Evolutionary conservation across 2,888 invertebrate genomes (phyloP).

Genomic region (Drosophila longiperda): DNA sequence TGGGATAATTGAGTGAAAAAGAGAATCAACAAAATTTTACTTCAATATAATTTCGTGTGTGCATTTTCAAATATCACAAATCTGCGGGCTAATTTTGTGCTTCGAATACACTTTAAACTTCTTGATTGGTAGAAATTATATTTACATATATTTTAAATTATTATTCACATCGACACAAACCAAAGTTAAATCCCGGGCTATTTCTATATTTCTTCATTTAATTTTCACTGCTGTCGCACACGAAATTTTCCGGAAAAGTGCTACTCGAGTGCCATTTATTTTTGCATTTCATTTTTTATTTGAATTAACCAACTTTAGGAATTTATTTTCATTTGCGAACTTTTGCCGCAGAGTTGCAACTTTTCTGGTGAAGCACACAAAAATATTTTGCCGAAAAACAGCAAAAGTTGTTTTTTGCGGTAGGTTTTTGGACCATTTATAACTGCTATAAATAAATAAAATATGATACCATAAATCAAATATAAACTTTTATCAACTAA

Average conservation of each 20-base stretch:
- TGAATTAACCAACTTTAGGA: slow-evolving; percentile 68
- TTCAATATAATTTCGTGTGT: neutral
- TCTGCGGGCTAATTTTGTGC: slow-evolving; percentile 16
- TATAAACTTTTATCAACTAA: neutral
- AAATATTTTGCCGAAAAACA: slow-evolving; percentile 33
- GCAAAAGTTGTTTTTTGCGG: slow-evolving; percentile 29
- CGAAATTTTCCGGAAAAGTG: slow-evolving; percentile 25
- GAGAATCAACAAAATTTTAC: neutral
- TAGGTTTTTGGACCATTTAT: slow-evolving; percentile 4
- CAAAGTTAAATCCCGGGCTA: neutral
- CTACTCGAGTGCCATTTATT: slow-evolving; percentile 32
- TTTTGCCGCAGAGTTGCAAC: slow-evolving; percentile 51
- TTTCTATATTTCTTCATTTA: slow-evolving; percentile 43
- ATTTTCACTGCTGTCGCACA: slow-evolving; percentile 35
- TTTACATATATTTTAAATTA: neutral
- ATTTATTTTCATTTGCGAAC: slow-evolving; percentile 68
- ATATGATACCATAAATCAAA: neutral
- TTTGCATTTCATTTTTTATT: slow-evolving; percentile 39
- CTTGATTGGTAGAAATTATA: slow-evolving; percentile 18
- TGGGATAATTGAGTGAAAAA: neutral
- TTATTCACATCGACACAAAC: neutral
- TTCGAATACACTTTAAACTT: slow-evolving; percentile 46
- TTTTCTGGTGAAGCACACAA: slow-evolving; percentile 32
- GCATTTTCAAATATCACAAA: slow-evolving; percentile 15
- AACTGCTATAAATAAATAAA: neutral